A percentile compares a stretch with the other conserved stretches of the same genome.
Evolutionary conservation across 2,888 invertebrate genomes (phyloP).

Genomic region (Clusia tigrina): DNA sequence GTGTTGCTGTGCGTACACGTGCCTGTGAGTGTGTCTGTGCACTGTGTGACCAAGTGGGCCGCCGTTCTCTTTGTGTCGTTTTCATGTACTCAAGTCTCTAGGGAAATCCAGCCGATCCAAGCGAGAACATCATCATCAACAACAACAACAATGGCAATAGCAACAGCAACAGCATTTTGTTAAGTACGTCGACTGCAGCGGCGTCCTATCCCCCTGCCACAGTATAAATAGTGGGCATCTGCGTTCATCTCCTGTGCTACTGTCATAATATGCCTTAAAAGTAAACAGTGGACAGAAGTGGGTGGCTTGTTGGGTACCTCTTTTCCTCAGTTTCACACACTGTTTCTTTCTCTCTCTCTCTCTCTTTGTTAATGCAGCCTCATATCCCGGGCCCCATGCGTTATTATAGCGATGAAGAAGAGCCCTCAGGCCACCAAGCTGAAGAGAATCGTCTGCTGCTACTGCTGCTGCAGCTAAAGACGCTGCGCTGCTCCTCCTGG

Average conservation of each 20-base stretch:
- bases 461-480: too few relatives aligned
- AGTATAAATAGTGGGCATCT: too few relatives aligned
- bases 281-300: slow-evolving; percentile 22
- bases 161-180: slow-evolving; percentile 35
- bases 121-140: slow-evolving; percentile 61
- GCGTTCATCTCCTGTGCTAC: slow-evolving; percentile 4
- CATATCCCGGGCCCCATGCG: too few relatives aligned
- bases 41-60: slow-evolving; percentile 38
- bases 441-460: too few relatives aligned
- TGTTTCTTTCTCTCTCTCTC: too few relatives aligned
- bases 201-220: slow-evolving; percentile 22
- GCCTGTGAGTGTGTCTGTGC: slow-evolving; percentile 40
- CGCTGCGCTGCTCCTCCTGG: too few relatives aligned
- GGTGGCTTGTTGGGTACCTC: slow-evolving; percentile 14
- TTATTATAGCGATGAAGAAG: too few relatives aligned
- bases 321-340: neutral
- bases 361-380: too few relatives aligned
- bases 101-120: slow-evolving; percentile 59
- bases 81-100: slow-evolving; percentile 46
- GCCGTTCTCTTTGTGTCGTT: slow-evolving; percentile 33
- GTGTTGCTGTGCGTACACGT: slow-evolving; percentile 26
- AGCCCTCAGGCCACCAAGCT: too few relatives aligned
- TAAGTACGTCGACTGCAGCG: slow-evolving; percentile 31
- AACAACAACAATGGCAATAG: slow-evolving; percentile 34
- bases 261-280: slow-evolving; percentile 28